Conservation (phyloP, 2,797 vertebrate species). For the Tragelaphus eurycerus region DNA sequence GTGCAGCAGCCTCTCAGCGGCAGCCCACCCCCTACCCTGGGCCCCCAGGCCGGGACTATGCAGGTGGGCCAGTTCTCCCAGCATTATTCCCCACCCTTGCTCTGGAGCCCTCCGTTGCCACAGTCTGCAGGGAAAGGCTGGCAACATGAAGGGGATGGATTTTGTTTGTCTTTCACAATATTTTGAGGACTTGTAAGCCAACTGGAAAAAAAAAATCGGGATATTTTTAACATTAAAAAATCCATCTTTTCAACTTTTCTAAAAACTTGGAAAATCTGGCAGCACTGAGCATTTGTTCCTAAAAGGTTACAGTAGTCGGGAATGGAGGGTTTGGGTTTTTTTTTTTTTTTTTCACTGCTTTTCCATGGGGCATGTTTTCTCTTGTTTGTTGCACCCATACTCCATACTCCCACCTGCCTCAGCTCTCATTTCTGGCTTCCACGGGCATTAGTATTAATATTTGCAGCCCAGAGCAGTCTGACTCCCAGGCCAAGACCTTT, state of each 20-base stretch:
- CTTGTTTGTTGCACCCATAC: not conserved
- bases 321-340: not conserved
- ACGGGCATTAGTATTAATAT: not conserved
- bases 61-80: not conserved
- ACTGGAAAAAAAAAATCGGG: not conserved
- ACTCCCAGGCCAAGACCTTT: not conserved
- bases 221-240: not conserved
- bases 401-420: not conserved
- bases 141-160: not conserved
- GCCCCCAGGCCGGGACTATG: accelerated
- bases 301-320: not conserved
- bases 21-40: accelerated
- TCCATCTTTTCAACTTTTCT: not conserved
- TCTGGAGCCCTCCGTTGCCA: not conserved
- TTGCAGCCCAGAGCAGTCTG: not conserved
- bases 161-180: not conserved
- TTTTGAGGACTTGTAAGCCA: not conserved
- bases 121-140: not conserved
- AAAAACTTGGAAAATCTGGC: not conserved
- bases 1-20: accelerated
- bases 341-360: not conserved
- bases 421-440: not conserved
- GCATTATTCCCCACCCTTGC: not conserved
- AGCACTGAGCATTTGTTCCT: not conserved
- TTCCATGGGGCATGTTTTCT: not conserved